phyloP scores from a whole-genome alignment of 2,797 vertebrate genomes.

The Melanotaenia boesemani region DNA sequence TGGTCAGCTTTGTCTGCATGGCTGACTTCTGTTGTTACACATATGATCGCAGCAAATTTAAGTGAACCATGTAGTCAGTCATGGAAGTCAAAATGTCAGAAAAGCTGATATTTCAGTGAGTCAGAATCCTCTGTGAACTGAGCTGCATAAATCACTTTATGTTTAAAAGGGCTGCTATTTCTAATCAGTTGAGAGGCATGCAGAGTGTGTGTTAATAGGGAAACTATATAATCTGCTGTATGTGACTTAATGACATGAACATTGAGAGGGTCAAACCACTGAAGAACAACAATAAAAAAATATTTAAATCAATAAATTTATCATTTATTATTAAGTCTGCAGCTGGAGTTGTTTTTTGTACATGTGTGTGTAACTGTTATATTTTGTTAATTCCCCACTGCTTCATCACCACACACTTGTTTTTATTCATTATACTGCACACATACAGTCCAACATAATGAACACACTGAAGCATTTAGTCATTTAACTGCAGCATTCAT shows the following conservation, averaged over 20 bases:
- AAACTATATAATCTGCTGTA: background rate
- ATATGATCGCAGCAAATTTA: background rate
- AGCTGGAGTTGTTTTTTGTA: background rate
- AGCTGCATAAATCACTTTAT: background rate
- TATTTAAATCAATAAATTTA: background rate
- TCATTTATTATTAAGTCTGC: background rate
- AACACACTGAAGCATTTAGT: too few relatives aligned
- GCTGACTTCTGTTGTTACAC: background rate
- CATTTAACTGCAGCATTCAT: too few relatives aligned
- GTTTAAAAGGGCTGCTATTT: background rate
- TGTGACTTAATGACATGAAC: background rate
- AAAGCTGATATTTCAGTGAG: background rate
- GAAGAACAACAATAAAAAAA: too few relatives aligned
- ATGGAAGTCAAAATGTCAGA: background rate
- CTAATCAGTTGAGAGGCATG: background rate
- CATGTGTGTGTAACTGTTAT: background rate
- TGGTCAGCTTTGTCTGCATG: too few relatives aligned
- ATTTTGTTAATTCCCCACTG: background rate
- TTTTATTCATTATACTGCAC: background rate
- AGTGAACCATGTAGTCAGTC: background rate
- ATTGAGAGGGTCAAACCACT: too few relatives aligned
- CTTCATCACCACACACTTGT: background rate
- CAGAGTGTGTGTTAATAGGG: background rate
- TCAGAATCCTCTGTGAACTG: background rate
- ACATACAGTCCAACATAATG: background rate